Evolutionary conservation across 2,113 vertebrate species (phyloP), one percentile per base, ranked within the genome.

Genomic region (Jaculus jaculus): DNA sequence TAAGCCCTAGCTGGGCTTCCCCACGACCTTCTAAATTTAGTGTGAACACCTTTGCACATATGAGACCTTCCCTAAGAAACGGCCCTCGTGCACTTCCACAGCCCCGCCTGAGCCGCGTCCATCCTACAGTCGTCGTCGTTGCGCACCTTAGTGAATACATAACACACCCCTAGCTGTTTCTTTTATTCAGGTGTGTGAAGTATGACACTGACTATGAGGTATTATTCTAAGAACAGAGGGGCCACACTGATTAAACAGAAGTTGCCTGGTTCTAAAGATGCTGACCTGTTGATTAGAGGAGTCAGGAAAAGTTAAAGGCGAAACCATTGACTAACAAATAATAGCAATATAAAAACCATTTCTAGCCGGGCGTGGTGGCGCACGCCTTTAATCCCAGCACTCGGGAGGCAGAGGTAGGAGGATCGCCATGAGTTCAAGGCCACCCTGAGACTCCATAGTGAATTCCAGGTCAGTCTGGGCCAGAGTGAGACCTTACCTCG

Each of bases 71-170:
- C 54, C 10, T 54, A 54, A 54, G 54, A 54, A 54, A 16, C 13
- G 54, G 54, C 10, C 54, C 54, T 54, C 6, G 42, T 12, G 13
- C 15, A 7, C 10, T 16, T 54, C 54, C 7, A 1, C 26, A 89
- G 32, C 24, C 32, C 37, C 0, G 47, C 5, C 0, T 3, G 21
- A 32, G 1, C 60, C 47, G 12, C 24, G 18, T n/a, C 3, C 28
- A n/a, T 20, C 71, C 13, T 21, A 68, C 6, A 61, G 37, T 39
- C 37, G 61, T 5, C 21, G 30, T n/a, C 11, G 4, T 28, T 42
- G 5, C 20, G 17, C 54, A 32, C 17, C 42, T 7, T 5, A 26
- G 7, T 68, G 11, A 91, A 20, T 18, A 10, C n/a, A 5, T 32
- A 20, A 18, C 18, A 63, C 16, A 69, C n/a, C 58, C 72, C 58